These are phyloP conservation scores for Brassicogethes aeneus DNA, from an alignment of 2,888 invertebrate species.

Conservation along the genomic window DNA sequence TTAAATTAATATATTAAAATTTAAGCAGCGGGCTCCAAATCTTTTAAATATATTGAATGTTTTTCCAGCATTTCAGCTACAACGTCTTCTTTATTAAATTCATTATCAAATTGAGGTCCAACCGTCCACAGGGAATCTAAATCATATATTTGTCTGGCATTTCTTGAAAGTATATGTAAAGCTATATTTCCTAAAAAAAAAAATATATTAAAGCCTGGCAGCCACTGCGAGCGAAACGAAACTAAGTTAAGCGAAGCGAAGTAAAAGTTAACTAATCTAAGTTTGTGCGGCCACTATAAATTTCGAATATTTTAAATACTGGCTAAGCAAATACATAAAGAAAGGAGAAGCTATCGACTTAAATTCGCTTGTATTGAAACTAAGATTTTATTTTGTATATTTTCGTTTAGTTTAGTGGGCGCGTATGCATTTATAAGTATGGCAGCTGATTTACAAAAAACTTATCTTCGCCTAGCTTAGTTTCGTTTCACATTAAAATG, in stretches of 20 bases:
- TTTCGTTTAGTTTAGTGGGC: no score
- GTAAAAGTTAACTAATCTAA: neutral
- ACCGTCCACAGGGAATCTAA: slow-evolving; percentile 88
- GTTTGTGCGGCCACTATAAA: no score
- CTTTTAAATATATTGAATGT: slow-evolving; percentile 55
- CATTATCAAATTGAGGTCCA: slow-evolving; percentile 70
- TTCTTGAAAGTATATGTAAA: slow-evolving; percentile 73
- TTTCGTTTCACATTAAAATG: no score
- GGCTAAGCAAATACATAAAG: no score
- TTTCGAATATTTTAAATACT: no score
- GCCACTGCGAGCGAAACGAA: neutral
- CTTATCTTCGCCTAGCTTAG: no score
- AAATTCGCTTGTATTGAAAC: no score
- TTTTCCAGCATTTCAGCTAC: slow-evolving; percentile 56
- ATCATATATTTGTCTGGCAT: slow-evolving; percentile 66
- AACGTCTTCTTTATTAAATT: slow-evolving; percentile 52
- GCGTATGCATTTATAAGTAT: no score
- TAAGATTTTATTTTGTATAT: no score
- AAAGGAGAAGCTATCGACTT: no score
- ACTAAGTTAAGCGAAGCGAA: neutral
- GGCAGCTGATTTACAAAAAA: no score
- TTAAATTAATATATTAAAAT: neutral
- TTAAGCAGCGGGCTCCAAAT: slow-evolving; percentile 49
- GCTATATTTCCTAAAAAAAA: slow-evolving; percentile 77
- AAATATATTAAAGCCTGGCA: no score